Evolutionary conservation across 2,113 vertebrate genomes (phyloP).

Genomic region (Anseranas semipalmata): DNA sequence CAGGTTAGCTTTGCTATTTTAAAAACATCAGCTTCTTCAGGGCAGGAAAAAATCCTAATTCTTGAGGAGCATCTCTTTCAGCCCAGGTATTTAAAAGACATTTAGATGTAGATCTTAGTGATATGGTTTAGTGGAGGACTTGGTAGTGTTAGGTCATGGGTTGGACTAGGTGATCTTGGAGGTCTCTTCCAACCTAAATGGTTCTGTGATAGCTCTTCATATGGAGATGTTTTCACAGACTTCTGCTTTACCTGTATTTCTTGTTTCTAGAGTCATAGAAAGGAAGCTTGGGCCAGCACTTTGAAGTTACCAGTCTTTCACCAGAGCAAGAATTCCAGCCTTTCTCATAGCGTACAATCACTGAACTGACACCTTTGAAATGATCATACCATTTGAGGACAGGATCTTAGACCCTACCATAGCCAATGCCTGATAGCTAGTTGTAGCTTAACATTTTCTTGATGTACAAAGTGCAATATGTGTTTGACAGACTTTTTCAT

Average conservation of each 20-base stretch:
- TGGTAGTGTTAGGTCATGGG: too few relatives aligned
- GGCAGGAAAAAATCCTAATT: not conserved
- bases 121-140: too few relatives aligned
- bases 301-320: not conserved
- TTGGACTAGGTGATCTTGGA: too few relatives aligned
- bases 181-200: too few relatives aligned
- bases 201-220: not conserved
- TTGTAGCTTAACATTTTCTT: not conserved
- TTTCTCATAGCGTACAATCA: accelerated
- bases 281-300: not conserved
- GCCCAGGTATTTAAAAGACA: too few relatives aligned
- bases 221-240: not conserved
- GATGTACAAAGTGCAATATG: not conserved
- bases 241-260: not conserved
- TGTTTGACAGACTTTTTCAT: not conserved
- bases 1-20: not conserved
- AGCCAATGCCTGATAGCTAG: not conserved
- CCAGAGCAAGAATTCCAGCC: not conserved
- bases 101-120: too few relatives aligned
- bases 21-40: not conserved
- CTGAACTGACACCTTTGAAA: not conserved
- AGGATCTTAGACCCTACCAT: not conserved
- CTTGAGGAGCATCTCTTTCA: not conserved
- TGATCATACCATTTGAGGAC: not conserved
- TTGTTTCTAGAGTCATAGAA: not conserved